Base-by-base conservation (phyloP, 2,888 invertebrate genomes). In the Dasysyrphus tricinctus region DNA sequence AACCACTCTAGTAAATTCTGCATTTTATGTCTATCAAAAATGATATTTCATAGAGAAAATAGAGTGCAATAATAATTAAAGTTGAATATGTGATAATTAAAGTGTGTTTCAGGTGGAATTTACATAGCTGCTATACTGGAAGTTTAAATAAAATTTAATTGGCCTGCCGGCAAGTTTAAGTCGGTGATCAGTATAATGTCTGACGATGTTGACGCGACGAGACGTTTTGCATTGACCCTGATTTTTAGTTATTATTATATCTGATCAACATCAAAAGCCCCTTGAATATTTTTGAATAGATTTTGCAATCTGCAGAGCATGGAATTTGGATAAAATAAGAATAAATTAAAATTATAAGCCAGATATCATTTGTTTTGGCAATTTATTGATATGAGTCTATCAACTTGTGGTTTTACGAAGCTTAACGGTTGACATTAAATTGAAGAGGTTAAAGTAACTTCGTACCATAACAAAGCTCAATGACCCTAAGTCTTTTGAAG, bases 21-120 rank as follows among this genome's bases (percentile, higher is more conserved):
- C 29, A 54, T 54, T 54, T 54, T 54, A 54, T 54, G 54, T 29
- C 29, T 8, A 29, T 54, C 54, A 54, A 54, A 54, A 51, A 29
- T 51, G 5, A 29, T 29, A 29, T 54, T 54, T 54, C 54, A n/a
- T 54, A 29, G 29, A 54, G n/a, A n/a, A n/a, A n/a, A n/a, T n/a
- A n/a, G n/a, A n/a, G 54, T 54, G 54, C 14, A 54, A 54, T 54
- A 54, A 54, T 54, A 54, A 54, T 54, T 54, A 29, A 54, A 54
- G 6, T 14, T 29, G 51, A 54, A 54, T 29, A 54, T 54, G 29
- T 54, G 47, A 19, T 49, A 19, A 24, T 51, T 12, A 51, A 51
- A 51, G 24, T 51, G 29, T 29, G 29, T 29, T 29, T 3, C 54
- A 54, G 29, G 14, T 29, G 29, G 4, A 14, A 54, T 29, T 29